Percentiles rank a stretch among this genome's conserved stretches.
Evolutionary conservation across 2,113 vertebrate species (phyloP).

Genomic region (Periophthalmodon schlosseri): DNA sequence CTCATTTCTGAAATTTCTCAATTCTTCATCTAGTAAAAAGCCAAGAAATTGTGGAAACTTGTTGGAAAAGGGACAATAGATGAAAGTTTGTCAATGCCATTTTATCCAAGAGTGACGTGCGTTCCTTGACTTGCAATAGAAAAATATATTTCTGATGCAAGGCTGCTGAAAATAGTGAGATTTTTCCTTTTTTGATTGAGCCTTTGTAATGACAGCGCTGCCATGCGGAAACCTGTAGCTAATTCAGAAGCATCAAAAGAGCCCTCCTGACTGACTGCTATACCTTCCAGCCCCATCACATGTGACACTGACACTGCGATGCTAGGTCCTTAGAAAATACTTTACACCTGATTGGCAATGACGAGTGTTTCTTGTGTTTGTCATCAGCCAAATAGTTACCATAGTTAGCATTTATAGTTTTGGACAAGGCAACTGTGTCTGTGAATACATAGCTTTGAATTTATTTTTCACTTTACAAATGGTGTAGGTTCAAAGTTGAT

Average conservation of each 20-base stretch:
- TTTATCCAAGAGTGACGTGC: slow-evolving; percentile 11
- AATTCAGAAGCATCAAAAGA: slow-evolving; percentile 21
- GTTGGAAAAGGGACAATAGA: not conserved
- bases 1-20: no score
- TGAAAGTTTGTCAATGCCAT: not conserved
- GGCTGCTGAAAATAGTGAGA: slow-evolving; percentile 12
- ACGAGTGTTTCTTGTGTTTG: slow-evolving; percentile 25
- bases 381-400: slow-evolving; percentile 26
- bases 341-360: slow-evolving; percentile 32
- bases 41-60: not conserved
- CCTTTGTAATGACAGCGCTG: slow-evolving; percentile 26
- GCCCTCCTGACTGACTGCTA: not conserved
- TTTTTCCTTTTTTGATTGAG: slow-evolving; percentile 22
- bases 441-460: no score
- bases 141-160: slow-evolving; percentile 29
- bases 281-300: not conserved
- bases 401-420: not conserved
- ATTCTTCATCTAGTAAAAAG: not conserved
- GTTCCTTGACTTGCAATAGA: not conserved
- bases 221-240: slow-evolving; percentile 11
- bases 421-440: no score
- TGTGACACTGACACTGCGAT: slow-evolving; percentile 30
- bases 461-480: no score
- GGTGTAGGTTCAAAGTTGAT: no score
- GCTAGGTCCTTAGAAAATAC: slow-evolving; percentile 39